phyloP scores from a whole-genome alignment of 2,797 vertebrate species.

The Clamator glandarius region DNA sequence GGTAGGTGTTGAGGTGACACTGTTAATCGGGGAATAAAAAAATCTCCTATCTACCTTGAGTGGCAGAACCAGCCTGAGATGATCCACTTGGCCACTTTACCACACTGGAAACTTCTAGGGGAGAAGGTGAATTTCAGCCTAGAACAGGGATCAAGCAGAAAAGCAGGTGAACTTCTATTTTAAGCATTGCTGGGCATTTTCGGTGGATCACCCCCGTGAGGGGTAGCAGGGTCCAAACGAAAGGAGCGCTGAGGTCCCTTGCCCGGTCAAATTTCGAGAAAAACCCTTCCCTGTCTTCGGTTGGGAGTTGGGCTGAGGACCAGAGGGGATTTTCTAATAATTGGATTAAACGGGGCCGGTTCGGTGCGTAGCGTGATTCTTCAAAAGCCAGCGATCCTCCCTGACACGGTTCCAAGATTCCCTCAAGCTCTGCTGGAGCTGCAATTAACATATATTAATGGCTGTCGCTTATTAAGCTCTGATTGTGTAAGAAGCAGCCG shows the following conservation, averaged over 20 bases:
- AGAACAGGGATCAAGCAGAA: background rate
- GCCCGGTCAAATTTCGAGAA: background rate
- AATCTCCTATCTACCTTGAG: background rate
- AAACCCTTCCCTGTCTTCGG: background rate
- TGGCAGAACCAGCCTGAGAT: background rate
- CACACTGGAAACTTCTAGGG: background rate
- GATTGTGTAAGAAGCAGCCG: background rate
- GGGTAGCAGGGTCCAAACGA: background rate
- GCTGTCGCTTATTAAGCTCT: background rate
- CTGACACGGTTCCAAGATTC: background rate
- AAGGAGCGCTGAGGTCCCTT: background rate
- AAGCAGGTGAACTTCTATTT: background rate
- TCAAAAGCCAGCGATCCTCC: background rate
- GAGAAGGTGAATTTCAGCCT: background rate
- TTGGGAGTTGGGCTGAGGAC: background rate
- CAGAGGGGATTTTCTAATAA: background rate
- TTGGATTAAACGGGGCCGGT: background rate
- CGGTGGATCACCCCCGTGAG: background rate
- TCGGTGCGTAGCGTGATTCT: background rate
- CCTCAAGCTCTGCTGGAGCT: background rate
- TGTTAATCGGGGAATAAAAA: background rate
- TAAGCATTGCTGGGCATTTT: background rate
- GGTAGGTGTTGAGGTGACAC: background rate
- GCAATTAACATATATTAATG: constrained; percentile 29
- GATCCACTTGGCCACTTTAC: background rate